These are phyloP conservation scores for Rhabdophis nuchalis DNA, from an alignment of 2,797 vertebrate genomes.

Conservation along the genomic window DNA sequence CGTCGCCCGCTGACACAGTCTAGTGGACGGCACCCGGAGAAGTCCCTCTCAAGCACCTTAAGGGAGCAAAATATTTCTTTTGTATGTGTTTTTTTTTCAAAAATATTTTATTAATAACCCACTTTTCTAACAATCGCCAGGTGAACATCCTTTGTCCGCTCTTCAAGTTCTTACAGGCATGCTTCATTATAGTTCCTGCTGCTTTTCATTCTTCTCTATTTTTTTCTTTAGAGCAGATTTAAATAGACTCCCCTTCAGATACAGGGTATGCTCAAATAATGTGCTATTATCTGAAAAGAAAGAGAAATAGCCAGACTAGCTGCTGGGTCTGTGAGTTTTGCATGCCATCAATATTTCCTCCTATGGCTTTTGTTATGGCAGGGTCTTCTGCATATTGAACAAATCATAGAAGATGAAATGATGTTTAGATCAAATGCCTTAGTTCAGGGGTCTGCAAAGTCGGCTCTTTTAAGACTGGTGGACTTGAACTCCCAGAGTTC, in stretches of 20 bases:
- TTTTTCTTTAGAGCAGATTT: not conserved
- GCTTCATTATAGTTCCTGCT: not conserved
- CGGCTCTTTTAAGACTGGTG: too few relatives aligned
- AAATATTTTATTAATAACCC: not conserved
- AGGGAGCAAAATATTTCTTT: not conserved
- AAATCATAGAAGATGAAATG: not conserved
- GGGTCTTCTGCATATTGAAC: not conserved
- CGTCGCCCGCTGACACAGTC: too few relatives aligned
- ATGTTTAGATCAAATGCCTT: not conserved
- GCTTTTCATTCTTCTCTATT: not conserved
- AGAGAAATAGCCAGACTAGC: not conserved
- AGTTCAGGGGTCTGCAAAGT: too few relatives aligned
- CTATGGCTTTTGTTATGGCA: not conserved
- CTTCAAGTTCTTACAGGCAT: not conserved
- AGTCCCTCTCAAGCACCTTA: not conserved
- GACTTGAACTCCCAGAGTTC: too few relatives aligned
- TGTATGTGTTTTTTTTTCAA: not conserved
- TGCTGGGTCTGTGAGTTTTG: not conserved
- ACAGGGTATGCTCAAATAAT: not conserved
- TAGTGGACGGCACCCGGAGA: too few relatives aligned
- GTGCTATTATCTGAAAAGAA: not conserved
- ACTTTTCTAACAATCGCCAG: not conserved
- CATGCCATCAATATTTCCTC: not conserved
- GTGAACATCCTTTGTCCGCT: not conserved
- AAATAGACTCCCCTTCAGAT: not conserved